Percentiles rank a stretch among this genome's conserved stretches.
These are phyloP conservation scores for Dynastes grantii DNA, from an alignment of 2,888 invertebrate species.

Conservation along the genomic window DNA sequence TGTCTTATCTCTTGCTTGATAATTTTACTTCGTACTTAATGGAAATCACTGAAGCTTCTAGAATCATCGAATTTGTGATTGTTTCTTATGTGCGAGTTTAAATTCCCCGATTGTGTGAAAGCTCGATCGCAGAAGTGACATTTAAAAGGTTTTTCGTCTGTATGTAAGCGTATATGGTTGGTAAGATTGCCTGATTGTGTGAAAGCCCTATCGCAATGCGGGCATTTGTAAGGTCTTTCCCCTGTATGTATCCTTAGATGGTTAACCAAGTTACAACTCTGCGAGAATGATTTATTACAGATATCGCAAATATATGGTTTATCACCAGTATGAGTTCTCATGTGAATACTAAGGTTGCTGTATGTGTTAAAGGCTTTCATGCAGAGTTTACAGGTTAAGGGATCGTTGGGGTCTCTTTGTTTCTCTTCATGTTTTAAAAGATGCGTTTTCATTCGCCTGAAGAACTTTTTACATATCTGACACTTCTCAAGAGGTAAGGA, in stretches of 20 bases:
- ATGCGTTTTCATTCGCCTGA: constrained; percentile 70
- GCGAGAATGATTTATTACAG: constrained; percentile 68
- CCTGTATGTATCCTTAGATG: constrained; percentile 69
- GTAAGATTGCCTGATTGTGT: constrained; percentile 69
- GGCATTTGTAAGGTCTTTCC: constrained; percentile 69
- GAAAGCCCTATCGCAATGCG: constrained; percentile 69
- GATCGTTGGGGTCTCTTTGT: constrained; percentile 60
- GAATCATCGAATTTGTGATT: constrained; percentile 64
- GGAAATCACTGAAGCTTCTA: constrained; percentile 37
- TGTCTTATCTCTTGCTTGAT: not conserved
- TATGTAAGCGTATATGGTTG: constrained; percentile 69
- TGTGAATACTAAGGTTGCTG: constrained; percentile 68
- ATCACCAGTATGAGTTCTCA: constrained; percentile 68
- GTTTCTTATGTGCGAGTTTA: constrained; percentile 68
- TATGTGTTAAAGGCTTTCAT: constrained; percentile 65
- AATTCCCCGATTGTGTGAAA: constrained; percentile 69
- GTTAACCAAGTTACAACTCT: constrained; percentile 69
- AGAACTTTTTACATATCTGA: constrained; percentile 68
- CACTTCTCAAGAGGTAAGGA: constrained; percentile 68
- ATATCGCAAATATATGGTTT: constrained; percentile 67
- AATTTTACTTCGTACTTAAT: constrained; percentile 11
- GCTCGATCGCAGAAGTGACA: constrained; percentile 69
- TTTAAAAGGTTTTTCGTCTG: constrained; percentile 69
- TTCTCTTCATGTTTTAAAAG: constrained; percentile 68
- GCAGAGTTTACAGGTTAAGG: constrained; percentile 63